Base-by-base conservation (phyloP, 2,888 invertebrate genomes). In the Linnaemya vulpina region DNA sequence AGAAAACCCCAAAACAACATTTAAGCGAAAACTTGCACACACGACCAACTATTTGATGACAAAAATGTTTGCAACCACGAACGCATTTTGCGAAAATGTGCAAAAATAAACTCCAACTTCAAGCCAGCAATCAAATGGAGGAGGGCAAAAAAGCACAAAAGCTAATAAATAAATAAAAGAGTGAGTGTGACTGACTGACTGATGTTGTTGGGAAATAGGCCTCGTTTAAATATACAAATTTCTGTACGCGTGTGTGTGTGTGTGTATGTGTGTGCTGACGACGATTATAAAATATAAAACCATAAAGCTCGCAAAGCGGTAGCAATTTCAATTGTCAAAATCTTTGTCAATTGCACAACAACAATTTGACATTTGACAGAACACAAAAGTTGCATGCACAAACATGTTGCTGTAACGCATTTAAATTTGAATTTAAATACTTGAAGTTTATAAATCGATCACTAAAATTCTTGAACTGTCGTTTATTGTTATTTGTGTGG, bases 321-420 rank as follows among this genome's bases (percentile, higher is more conserved):
- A 88, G 81, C 83, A 83, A 65, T 82, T 86, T 83, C 86, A 82
- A 83, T 86, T 87, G 88, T 88, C 88, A 87, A 87, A 81, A 88
- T 87, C 86, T 83, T 87, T 87, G 87, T 87, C 87, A 88, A 86
- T 87, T 87, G 86, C 83, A 84, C 80, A 87, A 84, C 80, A 87
- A 87, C 78, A 86, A 87, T 86, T 87, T 88, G 88, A 87, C 88
- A 87, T 87, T 87, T 87, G 87, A 88, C 88, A 88, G 87, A 87
- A 87, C 87, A 87, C 84, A 84, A 5, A 77, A 68, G 67, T 55
- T 10, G 68, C 38, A 53, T 46, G 35, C 60, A 68, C 17, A 20
- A 58, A 68, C 53, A 13, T 68, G 76, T 82, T 46, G 51, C 70
- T 62, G 70, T 55, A 55, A 71, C 74, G 78, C 78, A 84, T 53